These are phyloP conservation scores for Telenomus remus DNA, from an alignment of 1,140 invertebrate species.

Conservation along the genomic window DNA sequence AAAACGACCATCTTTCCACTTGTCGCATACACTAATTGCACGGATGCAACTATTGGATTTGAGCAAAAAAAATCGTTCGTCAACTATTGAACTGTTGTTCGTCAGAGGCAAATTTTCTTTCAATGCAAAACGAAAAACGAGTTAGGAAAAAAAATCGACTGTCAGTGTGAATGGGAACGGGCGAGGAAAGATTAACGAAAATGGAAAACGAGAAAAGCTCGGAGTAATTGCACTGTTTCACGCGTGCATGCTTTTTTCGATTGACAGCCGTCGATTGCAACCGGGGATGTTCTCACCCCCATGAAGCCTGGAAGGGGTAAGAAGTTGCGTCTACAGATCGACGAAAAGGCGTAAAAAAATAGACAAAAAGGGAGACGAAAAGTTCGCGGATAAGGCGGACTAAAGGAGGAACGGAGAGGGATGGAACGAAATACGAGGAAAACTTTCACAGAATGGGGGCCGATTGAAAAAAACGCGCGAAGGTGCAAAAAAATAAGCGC, in stretches of 20 bases:
- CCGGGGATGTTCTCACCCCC: conserved; percentile 13
- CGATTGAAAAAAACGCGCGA: not conserved
- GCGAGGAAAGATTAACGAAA: conserved; percentile 45
- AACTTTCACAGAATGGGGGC: too few relatives aligned
- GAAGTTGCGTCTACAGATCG: conserved; percentile 11
- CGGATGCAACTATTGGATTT: not conserved
- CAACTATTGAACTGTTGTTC: conserved; percentile 9
- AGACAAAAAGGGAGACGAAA: not conserved
- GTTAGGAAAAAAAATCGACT: conserved; percentile 22
- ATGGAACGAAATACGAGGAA: not conserved
- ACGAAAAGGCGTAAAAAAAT: conserved; percentile 1
- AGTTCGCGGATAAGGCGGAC: too few relatives aligned
- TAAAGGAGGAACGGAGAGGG: not conserved
- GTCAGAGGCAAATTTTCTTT: not conserved
- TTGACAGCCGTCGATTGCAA: conserved; percentile 52
- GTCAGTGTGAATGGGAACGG: conserved; percentile 8
- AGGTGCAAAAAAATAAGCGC: not conserved
- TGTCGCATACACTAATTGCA: conserved; percentile 3
- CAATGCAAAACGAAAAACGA: not conserved
- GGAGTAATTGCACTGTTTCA: conserved; percentile 48
- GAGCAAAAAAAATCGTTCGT: conserved; percentile 4
- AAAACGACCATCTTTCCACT: conserved; percentile 1
- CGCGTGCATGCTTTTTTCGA: conserved; percentile 42
- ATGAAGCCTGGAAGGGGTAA: not conserved
- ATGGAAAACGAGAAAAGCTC: conserved; percentile 30